Conservation (phyloP, 2,888 invertebrate species). For the Diaphora mendica region DNA sequence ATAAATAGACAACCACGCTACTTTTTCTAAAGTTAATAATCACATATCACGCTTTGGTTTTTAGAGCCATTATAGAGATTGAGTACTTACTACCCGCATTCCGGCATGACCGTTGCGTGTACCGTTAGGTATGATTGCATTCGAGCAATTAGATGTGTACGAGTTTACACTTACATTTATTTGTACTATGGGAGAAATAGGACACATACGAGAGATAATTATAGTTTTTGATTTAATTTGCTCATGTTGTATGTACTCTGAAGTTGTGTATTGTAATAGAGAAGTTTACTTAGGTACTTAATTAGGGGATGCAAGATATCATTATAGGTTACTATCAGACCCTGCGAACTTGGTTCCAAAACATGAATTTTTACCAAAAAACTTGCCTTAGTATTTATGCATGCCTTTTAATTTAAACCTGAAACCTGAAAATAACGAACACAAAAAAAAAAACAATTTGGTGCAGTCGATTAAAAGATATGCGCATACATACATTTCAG, state of each 20-base stretch:
- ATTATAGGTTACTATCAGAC: neutral
- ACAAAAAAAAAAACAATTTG: too few species aligned
- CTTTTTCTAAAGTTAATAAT: slow-evolving; percentile 34
- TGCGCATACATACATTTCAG: too few species aligned
- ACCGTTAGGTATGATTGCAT: slow-evolving; percentile 52
- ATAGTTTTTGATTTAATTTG: slow-evolving; percentile 1
- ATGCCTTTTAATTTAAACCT: too few species aligned
- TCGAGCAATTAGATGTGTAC: slow-evolving; percentile 41
- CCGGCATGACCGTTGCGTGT: slow-evolving; percentile 32
- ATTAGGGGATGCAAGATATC: neutral
- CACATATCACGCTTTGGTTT: slow-evolving; percentile 33
- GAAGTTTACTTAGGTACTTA: neutral
- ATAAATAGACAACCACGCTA: neutral
- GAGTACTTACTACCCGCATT: slow-evolving; percentile 32
- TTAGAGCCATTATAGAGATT: slow-evolving; percentile 41
- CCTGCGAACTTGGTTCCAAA: too few species aligned
- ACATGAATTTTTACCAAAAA: too few species aligned
- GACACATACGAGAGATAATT: slow-evolving; percentile 3
- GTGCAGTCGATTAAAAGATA: too few species aligned
- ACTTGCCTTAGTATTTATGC: too few species aligned
- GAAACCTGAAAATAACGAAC: too few species aligned
- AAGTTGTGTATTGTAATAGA: neutral
- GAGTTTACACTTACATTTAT: slow-evolving; percentile 16
- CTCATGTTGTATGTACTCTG: neutral
- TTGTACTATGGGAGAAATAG: slow-evolving; percentile 12